phyloP scores from a whole-genome alignment of 2,888 invertebrate species.

The Cerastis rubricosa region DNA sequence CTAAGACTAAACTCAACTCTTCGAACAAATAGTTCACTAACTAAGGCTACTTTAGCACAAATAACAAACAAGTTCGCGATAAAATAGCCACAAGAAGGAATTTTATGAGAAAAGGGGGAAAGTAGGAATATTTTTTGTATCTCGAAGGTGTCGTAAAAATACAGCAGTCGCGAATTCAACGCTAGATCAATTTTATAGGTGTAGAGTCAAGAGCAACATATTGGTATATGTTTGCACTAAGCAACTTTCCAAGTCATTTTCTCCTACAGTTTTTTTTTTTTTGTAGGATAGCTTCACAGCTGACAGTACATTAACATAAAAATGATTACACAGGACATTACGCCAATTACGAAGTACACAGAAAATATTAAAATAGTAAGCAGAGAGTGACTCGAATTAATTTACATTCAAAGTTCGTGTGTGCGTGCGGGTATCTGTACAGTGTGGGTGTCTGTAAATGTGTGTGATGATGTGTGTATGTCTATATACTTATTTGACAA shows the following conservation, averaged over 20 bases:
- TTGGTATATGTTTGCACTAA: not conserved
- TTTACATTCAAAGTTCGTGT: too few species aligned
- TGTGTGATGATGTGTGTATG: too few species aligned
- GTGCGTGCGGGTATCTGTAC: too few species aligned
- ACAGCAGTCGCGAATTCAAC: slow-evolving; percentile 44
- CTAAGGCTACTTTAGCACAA: not conserved
- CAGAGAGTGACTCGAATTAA: too few species aligned
- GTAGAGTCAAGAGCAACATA: not conserved
- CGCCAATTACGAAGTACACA: too few species aligned
- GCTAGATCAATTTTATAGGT: slow-evolving; percentile 37
- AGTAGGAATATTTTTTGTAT: slow-evolving; percentile 11
- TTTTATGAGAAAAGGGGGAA: slow-evolving; percentile 14
- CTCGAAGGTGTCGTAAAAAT: slow-evolving; percentile 33
- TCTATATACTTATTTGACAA: too few species aligned
- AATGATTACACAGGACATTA: too few species aligned
- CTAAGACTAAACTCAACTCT: slow-evolving; percentile 32
- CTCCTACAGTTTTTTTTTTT: too few species aligned
- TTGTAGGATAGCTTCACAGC: too few species aligned
- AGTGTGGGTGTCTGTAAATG: too few species aligned
- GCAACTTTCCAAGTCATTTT: not conserved
- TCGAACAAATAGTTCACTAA: slow-evolving; percentile 28
- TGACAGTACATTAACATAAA: too few species aligned
- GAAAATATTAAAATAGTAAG: too few species aligned
- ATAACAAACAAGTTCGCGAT: slow-evolving; percentile 7
- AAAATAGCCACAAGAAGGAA: slow-evolving; percentile 5